A percentile compares a stretch with the other conserved stretches of the same genome.
Evolutionary conservation across 2,797 vertebrate genomes (phyloP).

Genomic region (Lacerta bilineata): DNA sequence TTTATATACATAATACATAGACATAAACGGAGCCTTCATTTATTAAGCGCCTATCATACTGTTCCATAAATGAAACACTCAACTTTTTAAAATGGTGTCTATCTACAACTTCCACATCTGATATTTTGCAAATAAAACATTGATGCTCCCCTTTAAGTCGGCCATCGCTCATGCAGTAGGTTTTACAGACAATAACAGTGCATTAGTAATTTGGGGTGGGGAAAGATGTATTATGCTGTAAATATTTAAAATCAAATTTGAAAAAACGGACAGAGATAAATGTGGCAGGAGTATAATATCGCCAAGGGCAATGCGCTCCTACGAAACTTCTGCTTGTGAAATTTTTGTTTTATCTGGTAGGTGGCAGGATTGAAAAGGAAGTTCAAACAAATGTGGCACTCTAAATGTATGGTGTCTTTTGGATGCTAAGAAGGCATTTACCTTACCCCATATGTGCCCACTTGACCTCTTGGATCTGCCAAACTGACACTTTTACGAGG

Average conservation of each 20-base stretch:
- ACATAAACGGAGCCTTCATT: slow-evolving; percentile 55
- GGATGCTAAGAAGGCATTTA: no score
- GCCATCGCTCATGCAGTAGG: slow-evolving; percentile 95
- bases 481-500: no score
- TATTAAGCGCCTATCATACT: slow-evolving; percentile 60
- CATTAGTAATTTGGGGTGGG: slow-evolving; percentile 96
- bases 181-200: slow-evolving; percentile 98
- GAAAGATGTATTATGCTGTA: slow-evolving; percentile 98
- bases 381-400: slow-evolving; percentile 27
- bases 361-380: slow-evolving; percentile 73
- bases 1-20: slow-evolving; percentile 34
- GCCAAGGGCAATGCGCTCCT: slow-evolving; percentile 83
- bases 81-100: slow-evolving; percentile 74
- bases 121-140: slow-evolving; percentile 99
- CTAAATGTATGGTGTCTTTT: neutral
- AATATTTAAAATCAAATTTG: slow-evolving; percentile 99
- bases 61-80: slow-evolving; percentile 68
- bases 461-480: no score
- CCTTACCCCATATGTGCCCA: no score
- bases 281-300: slow-evolving; percentile 80
- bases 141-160: slow-evolving; percentile 96
- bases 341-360: slow-evolving; percentile 70
- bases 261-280: slow-evolving; percentile 99
- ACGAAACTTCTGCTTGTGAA: slow-evolving; percentile 58
- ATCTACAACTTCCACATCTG: slow-evolving; percentile 81